A percentile compares a stretch with the other conserved stretches of the same genome.
Conservation (phyloP, 2,113 vertebrate species). For the Zootoca vivipara region DNA sequence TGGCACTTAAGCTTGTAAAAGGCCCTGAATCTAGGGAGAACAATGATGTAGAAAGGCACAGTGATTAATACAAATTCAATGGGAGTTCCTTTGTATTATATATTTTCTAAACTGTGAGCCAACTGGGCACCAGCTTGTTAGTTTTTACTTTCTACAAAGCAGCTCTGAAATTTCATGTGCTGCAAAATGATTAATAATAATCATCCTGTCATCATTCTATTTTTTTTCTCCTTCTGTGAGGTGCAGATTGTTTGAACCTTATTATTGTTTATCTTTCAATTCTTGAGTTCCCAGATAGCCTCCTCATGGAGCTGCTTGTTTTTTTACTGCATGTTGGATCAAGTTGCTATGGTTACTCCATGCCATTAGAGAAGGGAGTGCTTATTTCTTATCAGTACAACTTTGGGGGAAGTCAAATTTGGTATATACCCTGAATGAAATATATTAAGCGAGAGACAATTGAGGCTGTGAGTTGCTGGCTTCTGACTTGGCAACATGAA, state of each 20-base stretch:
- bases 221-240: neutral
- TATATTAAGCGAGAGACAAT: constrained; percentile 5
- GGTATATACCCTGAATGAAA: constrained; percentile 33
- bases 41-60: rapidly evolving
- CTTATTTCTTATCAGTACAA: constrained; percentile 15
- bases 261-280: neutral
- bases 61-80: neutral
- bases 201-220: neutral
- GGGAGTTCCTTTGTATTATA: neutral
- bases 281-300: constrained; percentile 4
- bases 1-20: neutral
- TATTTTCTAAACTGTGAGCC: neutral
- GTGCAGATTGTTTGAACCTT: neutral
- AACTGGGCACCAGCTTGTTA: neutral
- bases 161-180: neutral
- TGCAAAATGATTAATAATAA: constrained; percentile 11
- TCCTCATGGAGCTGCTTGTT: constrained; percentile 26
- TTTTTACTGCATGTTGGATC: rapidly evolving
- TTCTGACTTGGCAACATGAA: constrained; percentile 22
- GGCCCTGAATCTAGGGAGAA: neutral
- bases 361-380: neutral
- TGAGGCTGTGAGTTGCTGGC: neutral
- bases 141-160: neutral
- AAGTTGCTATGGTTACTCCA: constrained; percentile 56
- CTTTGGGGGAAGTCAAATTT: constrained; percentile 51